Base-by-base conservation (phyloP, 2,113 vertebrate genomes). In the Glaucidium brasilianum region DNA sequence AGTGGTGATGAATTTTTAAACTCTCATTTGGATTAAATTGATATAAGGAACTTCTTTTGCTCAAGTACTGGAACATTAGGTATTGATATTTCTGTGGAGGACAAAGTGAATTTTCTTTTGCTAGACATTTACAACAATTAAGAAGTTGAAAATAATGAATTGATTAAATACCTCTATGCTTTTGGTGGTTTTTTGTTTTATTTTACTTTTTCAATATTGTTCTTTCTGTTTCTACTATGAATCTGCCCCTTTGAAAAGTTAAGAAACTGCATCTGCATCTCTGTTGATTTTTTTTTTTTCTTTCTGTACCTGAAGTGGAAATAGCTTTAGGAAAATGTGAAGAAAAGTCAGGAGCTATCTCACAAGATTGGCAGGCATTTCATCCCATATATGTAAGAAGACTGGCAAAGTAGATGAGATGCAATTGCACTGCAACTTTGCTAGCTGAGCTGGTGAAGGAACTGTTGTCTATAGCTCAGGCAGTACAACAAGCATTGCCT, bases 291-390 rank as follows among this genome's bases (percentile, higher is more conserved):
- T 66, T 22, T 3, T 26, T 78, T 72, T 53, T 11, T 11, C 6
- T 11, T 62, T 91, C 64, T 1, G 0, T 43, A 64, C 23, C n/a
- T 82, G 55, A 68, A 49, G 37, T 29, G 27, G 53, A 94, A 78
- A 53, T 15, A 58, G 4, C 64, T 77, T 58, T 35, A 68, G 49
- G 49, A 32, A 78, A 78, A 59, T 15, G 43, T 39, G n/a, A 82
- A 37, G 50, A 88, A 59, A 45, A 58, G 49, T 49, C n/a, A 50
- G 60, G 11, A 89, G 43, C 15, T 39, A 78, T 55, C 10, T 26
- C 39, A 69, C 29, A 39, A 74, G 69, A 74, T 14, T 0, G 0
- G 23, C 11, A 25, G 6, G 6, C 22, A 25, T 78, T 90, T 64
- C 17, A 50, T 35, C 32, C 26, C 25, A 7, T 26, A 5, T 15